Base-by-base conservation (phyloP, 2,888 invertebrate species). In the Caenorhabditis zanzibari region DNA sequence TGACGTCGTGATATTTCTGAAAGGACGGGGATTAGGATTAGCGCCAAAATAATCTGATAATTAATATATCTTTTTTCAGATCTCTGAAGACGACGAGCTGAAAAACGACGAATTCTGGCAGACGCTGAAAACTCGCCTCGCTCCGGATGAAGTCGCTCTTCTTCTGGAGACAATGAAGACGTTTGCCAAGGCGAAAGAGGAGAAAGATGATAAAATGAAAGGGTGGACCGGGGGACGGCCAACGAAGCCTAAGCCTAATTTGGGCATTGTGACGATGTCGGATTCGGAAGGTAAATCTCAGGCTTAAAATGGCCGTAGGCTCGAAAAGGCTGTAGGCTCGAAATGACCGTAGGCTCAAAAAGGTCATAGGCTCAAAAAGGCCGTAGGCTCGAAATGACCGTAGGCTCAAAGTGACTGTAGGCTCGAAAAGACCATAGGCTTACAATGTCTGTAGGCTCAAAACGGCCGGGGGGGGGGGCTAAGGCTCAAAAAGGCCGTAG, bases 51-150 rank as follows among this genome's bases (percentile, higher is more conserved):
- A n/a, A n/a, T n/a, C n/a, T n/a, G n/a, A n/a, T n/a, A n/a, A n/a
- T 7, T 7, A 32, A 32, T 6, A 32, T 32, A 6, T 7, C 32
- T 6, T 32, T 26, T 26, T 54, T 5, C 24, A 74, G 77, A 26
- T 71, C 32, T 16, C 54, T 63, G 77, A 77, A 44, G 77, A 77
- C n/a, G 76, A 77, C 5, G 76, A 58, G 10, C 47, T 77, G 22
- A 54, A 49, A 38, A 61, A 61, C 38, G 38, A 77, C 14, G 61
- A 52, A 22, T 77, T 77, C 44, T 77, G 76, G 76, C 56, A 59
- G 22, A 68, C 68, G 6, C 12, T 68, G 52, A 76, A 76, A 52
- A 58, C 44, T 7, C 3, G 38, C 12, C 35, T 58, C 19, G 4
- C 58, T 4, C 32, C 56, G 1, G 68, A 77, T 19, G 77, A 77